Evolutionary conservation across 2,797 vertebrate species (phyloP).

Genomic region (Glyptemys insculpta): DNA sequence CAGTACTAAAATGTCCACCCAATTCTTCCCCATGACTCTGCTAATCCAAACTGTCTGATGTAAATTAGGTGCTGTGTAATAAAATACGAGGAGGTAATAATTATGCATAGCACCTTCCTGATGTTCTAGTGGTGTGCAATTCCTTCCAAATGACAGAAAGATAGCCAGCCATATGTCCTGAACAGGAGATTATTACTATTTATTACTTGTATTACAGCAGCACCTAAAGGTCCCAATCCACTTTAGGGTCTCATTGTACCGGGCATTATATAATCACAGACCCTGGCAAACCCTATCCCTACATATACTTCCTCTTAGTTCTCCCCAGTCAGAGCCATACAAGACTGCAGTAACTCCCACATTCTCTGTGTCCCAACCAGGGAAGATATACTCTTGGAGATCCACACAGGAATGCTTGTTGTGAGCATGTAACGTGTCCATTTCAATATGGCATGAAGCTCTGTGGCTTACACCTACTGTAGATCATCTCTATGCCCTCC

Average conservation of each 20-base stretch:
- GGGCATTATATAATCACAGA: not conserved
- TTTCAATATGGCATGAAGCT: not conserved
- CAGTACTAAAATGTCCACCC: not conserved
- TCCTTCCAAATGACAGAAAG: not conserved
- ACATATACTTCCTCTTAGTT: not conserved
- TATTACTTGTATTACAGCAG: not conserved
- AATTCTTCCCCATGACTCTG: not conserved
- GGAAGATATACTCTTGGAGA: not conserved
- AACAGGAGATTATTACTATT: not conserved
- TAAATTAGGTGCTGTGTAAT: not conserved
- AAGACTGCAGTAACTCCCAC: not conserved
- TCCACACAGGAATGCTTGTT: not conserved
- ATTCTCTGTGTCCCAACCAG: not conserved
- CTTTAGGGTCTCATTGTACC: not conserved
- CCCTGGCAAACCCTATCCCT: not conserved
- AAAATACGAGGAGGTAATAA: not conserved
- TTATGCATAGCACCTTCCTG: not conserved
- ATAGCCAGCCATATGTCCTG: not conserved
- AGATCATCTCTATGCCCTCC: not conserved
- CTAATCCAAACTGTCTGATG: not conserved
- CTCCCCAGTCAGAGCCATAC: accelerated
- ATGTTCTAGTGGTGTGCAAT: not conserved
- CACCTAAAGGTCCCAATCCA: not conserved
- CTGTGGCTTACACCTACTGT: not conserved
- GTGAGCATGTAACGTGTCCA: not conserved